Conservation (phyloP, 2,888 invertebrate species). For the Pachycephus smyrnensis region DNA sequence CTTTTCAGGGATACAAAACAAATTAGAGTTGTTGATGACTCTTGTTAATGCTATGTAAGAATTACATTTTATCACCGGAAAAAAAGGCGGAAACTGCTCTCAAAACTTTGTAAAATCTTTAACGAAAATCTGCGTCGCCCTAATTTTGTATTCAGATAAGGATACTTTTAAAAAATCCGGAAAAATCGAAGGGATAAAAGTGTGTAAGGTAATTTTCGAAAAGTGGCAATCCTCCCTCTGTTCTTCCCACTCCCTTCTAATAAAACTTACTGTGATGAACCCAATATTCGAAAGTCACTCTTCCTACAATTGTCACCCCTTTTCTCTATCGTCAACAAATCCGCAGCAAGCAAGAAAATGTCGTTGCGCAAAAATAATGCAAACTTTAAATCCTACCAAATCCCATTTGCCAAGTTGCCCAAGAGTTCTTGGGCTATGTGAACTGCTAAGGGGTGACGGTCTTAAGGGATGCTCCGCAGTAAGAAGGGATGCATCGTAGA, state of each 20-base stretch:
- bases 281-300: neutral
- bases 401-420: neutral
- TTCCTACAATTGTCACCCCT: neutral
- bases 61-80: neutral
- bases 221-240: neutral
- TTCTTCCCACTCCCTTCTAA: neutral
- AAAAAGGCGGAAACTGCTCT: neutral
- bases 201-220: neutral
- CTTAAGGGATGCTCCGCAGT: neutral
- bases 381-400: neutral
- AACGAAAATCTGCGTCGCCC: neutral
- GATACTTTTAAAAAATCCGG: neutral
- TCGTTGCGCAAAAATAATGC: neutral
- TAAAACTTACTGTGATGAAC: neutral
- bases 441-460: neutral
- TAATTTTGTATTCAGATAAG: neutral
- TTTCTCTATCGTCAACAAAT: neutral
- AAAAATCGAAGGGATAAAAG: neutral
- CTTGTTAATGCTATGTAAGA: neutral
- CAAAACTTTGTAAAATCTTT: neutral
- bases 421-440: neutral
- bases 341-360: neutral
- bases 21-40: neutral
- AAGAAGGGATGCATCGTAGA: neutral
- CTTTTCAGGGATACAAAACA: neutral